Percentiles rank a stretch among this genome's conserved stretches.
These are phyloP conservation scores for Achatina immaculata DNA, from an alignment of 1,140 invertebrate species.

Conservation along the genomic window DNA sequence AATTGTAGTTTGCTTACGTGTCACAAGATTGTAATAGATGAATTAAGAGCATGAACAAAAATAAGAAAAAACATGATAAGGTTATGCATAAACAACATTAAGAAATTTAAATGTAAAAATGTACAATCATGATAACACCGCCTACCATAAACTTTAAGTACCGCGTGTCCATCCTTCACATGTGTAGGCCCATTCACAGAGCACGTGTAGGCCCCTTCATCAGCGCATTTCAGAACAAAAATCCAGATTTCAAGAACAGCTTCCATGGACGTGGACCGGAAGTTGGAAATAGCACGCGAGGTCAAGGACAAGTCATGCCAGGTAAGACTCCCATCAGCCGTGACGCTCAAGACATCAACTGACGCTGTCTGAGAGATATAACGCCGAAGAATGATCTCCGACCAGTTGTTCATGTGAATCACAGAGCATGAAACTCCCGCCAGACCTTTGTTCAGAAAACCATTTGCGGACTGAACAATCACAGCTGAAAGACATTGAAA, in stretches of 20 bases:
- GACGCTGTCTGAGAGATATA: not conserved
- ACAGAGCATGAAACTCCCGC: not conserved
- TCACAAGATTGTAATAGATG: too few species aligned
- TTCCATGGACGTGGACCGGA: not conserved
- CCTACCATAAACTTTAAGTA: not conserved
- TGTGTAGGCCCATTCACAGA: not conserved
- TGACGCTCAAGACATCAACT: not conserved
- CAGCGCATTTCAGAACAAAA: not conserved
- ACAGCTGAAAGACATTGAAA: not conserved
- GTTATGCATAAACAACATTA: too few species aligned
- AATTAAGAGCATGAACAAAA: too few species aligned
- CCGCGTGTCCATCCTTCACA: not conserved
- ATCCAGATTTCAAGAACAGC: not conserved
- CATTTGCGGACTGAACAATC: not conserved
- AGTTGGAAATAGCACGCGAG: not conserved
- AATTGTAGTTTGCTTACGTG: too few species aligned
- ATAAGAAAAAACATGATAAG: too few species aligned
- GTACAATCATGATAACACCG: too few species aligned
- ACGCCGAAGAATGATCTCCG: not conserved
- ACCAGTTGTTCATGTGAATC: not conserved
- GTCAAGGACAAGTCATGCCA: conserved; percentile 1
- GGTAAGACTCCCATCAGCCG: not conserved
- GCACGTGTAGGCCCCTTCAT: conserved; percentile 8
- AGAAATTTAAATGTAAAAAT: too few species aligned
- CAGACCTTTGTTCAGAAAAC: conserved; percentile 1